Conservation (phyloP, 1,140 invertebrate species). For the Mycetomoellerius zeteki region DNA sequence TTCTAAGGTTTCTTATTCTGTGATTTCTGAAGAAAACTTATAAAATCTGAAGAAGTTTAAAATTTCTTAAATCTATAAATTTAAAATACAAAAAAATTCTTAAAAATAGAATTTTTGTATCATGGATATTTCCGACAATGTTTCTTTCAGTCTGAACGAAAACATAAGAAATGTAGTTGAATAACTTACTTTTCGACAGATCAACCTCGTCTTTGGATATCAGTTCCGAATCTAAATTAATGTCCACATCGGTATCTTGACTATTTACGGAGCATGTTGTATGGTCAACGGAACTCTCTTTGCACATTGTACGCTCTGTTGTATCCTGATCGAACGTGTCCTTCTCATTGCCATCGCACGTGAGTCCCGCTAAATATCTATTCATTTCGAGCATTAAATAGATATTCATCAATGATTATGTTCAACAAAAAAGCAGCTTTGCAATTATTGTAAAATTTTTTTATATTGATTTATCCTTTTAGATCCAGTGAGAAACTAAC, state of each 20-base stretch:
- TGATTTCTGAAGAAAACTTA: too few relatives aligned
- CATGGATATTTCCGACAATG: not conserved
- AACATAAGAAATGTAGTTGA: not conserved
- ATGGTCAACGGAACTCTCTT: slow-evolving; percentile 38
- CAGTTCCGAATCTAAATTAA: slow-evolving; percentile 80
- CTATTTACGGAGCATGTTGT: slow-evolving; percentile 74
- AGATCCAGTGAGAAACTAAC: too few relatives aligned
- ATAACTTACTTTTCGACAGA: slow-evolving; percentile 61
- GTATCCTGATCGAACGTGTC: slow-evolving; percentile 63
- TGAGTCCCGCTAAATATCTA: slow-evolving; percentile 83
- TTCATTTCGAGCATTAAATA: not conserved
- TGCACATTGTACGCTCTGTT: slow-evolving; percentile 62
- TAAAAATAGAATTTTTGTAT: too few relatives aligned
- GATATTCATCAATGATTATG: not conserved
- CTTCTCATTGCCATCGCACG: slow-evolving; percentile 80
- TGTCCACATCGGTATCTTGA: slow-evolving; percentile 81
- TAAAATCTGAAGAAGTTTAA: too few relatives aligned
- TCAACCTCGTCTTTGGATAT: slow-evolving; percentile 75
- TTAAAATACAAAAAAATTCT: too few relatives aligned
- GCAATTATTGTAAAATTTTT: too few relatives aligned
- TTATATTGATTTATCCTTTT: too few relatives aligned
- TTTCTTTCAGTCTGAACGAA: not conserved
- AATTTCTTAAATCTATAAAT: too few relatives aligned
- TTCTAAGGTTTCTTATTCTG: too few relatives aligned
- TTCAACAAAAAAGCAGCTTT: too few relatives aligned